A percentile compares a stretch with the other conserved stretches of the same genome.
Evolutionary conservation across 1,140 invertebrate species (phyloP).

Genomic region (Vanessa tameamea): DNA sequence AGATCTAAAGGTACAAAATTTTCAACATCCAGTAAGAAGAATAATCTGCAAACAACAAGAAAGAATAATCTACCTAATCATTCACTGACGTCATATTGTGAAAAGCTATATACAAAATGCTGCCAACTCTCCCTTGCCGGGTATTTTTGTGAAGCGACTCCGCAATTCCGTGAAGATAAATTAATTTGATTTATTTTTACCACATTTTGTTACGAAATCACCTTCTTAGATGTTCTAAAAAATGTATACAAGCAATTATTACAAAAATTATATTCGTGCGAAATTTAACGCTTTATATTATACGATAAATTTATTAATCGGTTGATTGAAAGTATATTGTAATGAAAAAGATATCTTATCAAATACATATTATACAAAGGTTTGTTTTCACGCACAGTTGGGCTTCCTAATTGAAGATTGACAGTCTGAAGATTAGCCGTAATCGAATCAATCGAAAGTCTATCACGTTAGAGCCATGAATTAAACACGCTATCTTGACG

Average conservation of each 20-base stretch:
- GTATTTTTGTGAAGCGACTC: slow-evolving; percentile 1
- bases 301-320: too few species aligned
- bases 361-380: too few species aligned
- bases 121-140: neutral
- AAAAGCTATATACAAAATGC: neutral
- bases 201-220: neutral
- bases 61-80: slow-evolving; percentile 9
- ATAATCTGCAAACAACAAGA: slow-evolving; percentile 9
- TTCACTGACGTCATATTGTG: slow-evolving; percentile 4
- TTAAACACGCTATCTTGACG: neutral
- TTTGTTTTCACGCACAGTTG: too few species aligned
- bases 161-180: slow-evolving; percentile 2
- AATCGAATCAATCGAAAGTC: too few species aligned
- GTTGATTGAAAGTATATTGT: too few species aligned
- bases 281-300: too few species aligned
- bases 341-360: too few species aligned
- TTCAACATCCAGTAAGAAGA: neutral
- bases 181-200: neutral
- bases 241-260: neutral
- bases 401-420: too few species aligned
- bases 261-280: too few species aligned
- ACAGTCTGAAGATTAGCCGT: neutral
- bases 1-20: neutral
- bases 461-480: neutral
- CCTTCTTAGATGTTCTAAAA: neutral